Conservation (phyloP, 2,888 invertebrate genomes). For the Ectropis crepuscularia region DNA sequence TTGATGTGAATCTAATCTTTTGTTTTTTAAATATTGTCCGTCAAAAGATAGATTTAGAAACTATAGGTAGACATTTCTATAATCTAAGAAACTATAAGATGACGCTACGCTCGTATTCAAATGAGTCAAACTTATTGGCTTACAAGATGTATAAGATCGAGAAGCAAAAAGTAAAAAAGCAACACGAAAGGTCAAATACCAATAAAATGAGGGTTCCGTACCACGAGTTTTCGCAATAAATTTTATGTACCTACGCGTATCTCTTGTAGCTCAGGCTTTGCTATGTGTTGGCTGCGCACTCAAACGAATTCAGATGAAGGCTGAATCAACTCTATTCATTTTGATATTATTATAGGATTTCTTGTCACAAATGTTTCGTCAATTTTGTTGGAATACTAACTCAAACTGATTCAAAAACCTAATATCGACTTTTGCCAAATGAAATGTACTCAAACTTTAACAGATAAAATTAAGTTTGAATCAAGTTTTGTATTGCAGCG, state of each 20-base stretch:
- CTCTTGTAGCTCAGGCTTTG: conserved; percentile 1
- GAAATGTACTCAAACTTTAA: too few relatives aligned
- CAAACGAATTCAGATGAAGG: conserved; percentile 1
- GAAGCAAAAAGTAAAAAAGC: background rate
- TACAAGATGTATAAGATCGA: conserved; percentile 4
- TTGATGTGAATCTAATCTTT: too few relatives aligned
- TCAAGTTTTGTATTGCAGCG: too few relatives aligned
- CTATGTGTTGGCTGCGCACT: background rate
- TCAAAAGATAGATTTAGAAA: conserved; percentile 3
- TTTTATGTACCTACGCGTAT: background rate
- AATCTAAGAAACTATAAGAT: background rate
- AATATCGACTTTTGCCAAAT: too few relatives aligned
- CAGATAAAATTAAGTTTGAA: too few relatives aligned
- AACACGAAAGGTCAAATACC: background rate
- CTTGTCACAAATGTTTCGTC: too few relatives aligned
- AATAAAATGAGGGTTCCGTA: background rate
- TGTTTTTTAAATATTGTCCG: background rate
- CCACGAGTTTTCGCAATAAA: background rate
- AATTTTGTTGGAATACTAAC: too few relatives aligned
- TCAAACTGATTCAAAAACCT: too few relatives aligned
- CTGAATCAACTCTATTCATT: background rate
- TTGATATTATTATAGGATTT: background rate
- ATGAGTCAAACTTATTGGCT: background rate
- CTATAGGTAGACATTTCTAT: too few relatives aligned
- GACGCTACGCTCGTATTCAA: conserved; percentile 3